Conservation (phyloP, 2,113 vertebrate genomes). For the Datnioides undecimradiatus region DNA sequence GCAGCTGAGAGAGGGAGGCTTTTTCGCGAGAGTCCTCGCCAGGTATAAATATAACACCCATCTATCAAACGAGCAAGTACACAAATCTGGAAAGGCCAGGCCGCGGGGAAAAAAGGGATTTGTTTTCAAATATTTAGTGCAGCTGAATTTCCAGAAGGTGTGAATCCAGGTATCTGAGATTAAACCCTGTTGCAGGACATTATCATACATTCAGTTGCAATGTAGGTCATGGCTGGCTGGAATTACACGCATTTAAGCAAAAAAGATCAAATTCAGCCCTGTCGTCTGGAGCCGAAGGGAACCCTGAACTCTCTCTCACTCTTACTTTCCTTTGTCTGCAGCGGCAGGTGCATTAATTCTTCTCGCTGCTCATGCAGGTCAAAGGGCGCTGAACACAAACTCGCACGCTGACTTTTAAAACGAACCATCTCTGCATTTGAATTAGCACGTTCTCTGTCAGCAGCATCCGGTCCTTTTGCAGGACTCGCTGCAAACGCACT, state of each 20-base stretch:
- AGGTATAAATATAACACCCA: slow-evolving; percentile 73
- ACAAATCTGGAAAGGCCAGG: slow-evolving; percentile 50
- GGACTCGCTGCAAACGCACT: not conserved
- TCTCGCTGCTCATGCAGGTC: not conserved
- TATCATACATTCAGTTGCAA: not conserved
- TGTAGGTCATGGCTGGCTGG: not conserved
- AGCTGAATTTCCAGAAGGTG: slow-evolving; percentile 30
- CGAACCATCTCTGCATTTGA: not conserved
- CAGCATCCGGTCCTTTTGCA: not conserved
- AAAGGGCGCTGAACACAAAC: too few species aligned
- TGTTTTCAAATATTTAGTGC: slow-evolving; percentile 30
- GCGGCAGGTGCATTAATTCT: not conserved
- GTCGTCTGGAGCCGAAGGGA: slow-evolving; percentile 12
- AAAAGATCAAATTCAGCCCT: not conserved
- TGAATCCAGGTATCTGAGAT: not conserved
- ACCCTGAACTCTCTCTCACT: not conserved
- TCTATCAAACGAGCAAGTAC: slow-evolving; percentile 68
- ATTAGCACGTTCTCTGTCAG: not conserved
- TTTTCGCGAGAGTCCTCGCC: slow-evolving; percentile 45
- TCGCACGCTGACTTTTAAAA: not conserved
- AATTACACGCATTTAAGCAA: not conserved
- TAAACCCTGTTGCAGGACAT: not conserved
- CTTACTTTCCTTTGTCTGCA: not conserved
- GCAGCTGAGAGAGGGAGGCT: slow-evolving; percentile 71
- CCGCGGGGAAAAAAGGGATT: slow-evolving; percentile 7